Evolutionary conservation across 2,888 invertebrate species (phyloP), one percentile per base, ranked within the genome.

Genomic region (Clostera curtula): DNA sequence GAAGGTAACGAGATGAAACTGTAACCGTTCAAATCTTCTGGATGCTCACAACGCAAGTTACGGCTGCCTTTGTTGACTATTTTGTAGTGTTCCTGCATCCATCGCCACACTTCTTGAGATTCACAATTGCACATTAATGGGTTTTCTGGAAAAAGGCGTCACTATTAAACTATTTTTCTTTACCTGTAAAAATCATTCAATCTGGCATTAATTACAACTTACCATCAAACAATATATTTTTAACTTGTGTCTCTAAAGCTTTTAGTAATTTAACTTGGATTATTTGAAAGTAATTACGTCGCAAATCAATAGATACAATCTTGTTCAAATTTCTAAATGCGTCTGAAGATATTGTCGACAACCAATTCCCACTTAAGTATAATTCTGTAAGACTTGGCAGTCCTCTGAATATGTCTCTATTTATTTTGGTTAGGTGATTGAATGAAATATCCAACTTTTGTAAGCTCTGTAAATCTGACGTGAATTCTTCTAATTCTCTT

Each of bases 41-140:
- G 95, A 55, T 93, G 90, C 67, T 93, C 93, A 72, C 96, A 96
- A 41, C 90, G 88, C 49, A 94, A 85, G 38, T 87, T 83, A 34
- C 79, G 69, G 53, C 87, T 87, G 49, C 86, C 85, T 43, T 87
- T 86, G 33, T 79, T 59, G 13, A 91, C 82, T 31, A 92, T 86
- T 77, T 95, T 94, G 57, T 90, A 89, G 80, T 97, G 93, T 67
- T 94, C 92, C 58, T 93, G 87, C 63, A 96, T 86, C 96, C 96
- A 97, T 76, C 92, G 92, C 93, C 96, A 95, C 24, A 95, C 87
- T 65, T 94, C 93, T 74, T 95, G 93, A 34, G 95, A 90, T 65
- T 95, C 93, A 69, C 96, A 97, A 59, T 90, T 92, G 73, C 96
- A 97, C 40, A 91, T 90, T 49, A 96, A 83, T 21, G 96, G 96